phyloP scores from a whole-genome alignment of 2,797 vertebrate species.

The Dallia pectoralis region DNA sequence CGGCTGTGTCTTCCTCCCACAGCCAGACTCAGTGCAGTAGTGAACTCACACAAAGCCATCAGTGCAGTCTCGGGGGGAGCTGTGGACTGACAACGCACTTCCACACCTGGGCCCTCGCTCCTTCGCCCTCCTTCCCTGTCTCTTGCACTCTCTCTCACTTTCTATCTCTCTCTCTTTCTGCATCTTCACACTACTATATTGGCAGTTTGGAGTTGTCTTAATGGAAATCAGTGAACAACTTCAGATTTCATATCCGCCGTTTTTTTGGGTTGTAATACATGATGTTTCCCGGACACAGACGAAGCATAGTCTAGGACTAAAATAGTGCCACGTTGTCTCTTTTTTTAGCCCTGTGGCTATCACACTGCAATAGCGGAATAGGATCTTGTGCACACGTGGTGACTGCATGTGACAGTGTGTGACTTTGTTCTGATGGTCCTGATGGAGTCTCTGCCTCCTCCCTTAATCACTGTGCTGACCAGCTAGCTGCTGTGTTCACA shows the following conservation, averaged over 20 bases:
- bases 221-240: background rate
- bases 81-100: background rate
- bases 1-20: conserved; percentile 4
- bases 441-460: too few relatives aligned
- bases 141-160: background rate
- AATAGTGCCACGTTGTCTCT: background rate
- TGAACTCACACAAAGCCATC: conserved; percentile 11
- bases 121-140: too few relatives aligned
- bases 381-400: too few relatives aligned
- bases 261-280: background rate
- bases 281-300: background rate
- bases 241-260: background rate
- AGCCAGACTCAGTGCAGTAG: conserved; percentile 8
- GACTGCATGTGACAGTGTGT: too few relatives aligned
- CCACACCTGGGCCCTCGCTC: background rate
- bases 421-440: too few relatives aligned
- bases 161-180: too few relatives aligned
- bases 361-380: too few relatives aligned
- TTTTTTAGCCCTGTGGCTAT: too few relatives aligned
- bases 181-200: background rate
- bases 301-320: background rate
- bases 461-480: too few relatives aligned
- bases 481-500: too few relatives aligned
- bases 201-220: background rate
- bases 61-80: conserved; percentile 4